Evolutionary conservation across 2,888 invertebrate genomes (phyloP), one percentile per base, ranked within the genome.

Genomic region (Maniola hyperantus): DNA sequence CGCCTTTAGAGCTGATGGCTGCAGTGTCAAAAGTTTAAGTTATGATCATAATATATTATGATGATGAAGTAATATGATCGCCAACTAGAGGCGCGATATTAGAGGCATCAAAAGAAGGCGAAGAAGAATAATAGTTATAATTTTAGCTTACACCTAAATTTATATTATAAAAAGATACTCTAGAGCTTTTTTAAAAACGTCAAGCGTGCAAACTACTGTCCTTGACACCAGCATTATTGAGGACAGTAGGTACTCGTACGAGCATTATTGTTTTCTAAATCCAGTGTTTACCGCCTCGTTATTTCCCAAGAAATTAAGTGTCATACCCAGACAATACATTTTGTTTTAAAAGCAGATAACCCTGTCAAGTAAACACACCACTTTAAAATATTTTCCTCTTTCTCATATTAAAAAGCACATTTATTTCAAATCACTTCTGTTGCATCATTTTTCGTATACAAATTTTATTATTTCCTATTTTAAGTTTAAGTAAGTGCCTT

Each of bases 321-420:
- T 64, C 64, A 64, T 39, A 50, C 20, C 48, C 57, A 57, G 42
- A 68, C 65, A 68, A 65, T 51, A 26, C 33, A 57, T 50, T 57
- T 54, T 50, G 54, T 55, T 65, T 34, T 26, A 55, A 50, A 68
- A 50, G 60, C 34, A 55, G 57, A 59, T 57, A 61, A 60, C 59
- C 39, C 36, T 55, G 55, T 65, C 50, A 44, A 11, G 61, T 57
- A 61, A 68, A 54, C 53, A 63, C 42, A 57, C 36, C 48, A 20
- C 46, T 39, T 64, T 57, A 57, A 48, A 64, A 57, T 48, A 44
- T 44, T 54, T 50, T 39, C 57, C 50, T 57, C 46, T 10, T 18
- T 1, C 10, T 55, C 39, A 39, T 15, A 15, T 4, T 6, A 18
- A 11, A 39, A 39, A 11, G 34, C 60, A 55, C 42, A 55, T n/a